Evolutionary conservation across 2,113 vertebrate species (phyloP).

Genomic region (Cyanoderma ruficeps): DNA sequence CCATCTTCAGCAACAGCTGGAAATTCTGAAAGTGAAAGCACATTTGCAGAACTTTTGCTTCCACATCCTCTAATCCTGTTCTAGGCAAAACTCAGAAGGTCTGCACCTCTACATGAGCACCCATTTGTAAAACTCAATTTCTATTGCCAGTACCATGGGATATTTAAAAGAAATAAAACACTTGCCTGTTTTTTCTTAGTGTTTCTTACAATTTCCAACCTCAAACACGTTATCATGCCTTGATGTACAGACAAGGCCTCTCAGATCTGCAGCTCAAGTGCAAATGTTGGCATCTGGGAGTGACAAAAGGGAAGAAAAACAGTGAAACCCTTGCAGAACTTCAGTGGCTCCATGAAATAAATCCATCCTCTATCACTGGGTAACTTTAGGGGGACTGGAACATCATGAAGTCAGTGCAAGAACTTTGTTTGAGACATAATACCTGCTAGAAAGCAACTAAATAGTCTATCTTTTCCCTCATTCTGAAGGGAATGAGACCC

Average conservation of each 20-base stretch:
- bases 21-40: constrained; percentile 64
- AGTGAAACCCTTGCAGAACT: background rate
- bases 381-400: background rate
- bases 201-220: background rate
- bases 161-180: background rate
- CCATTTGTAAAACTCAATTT: background rate
- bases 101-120: background rate
- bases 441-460: background rate
- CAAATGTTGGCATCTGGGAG: background rate
- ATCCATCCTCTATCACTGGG: background rate
- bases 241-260: background rate
- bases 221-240: background rate
- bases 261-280: background rate
- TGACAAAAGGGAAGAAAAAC: background rate
- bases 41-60: constrained; percentile 15
- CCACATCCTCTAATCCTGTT: background rate
- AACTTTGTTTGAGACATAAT: background rate
- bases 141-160: background rate
- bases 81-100: background rate
- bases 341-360: background rate
- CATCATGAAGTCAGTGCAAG: background rate
- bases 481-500: background rate
- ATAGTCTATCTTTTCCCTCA: background rate
- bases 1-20: constrained; percentile 32
- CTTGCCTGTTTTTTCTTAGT: background rate